Conservation (phyloP, 2,797 vertebrate species). For the Graptemys geographica region DNA sequence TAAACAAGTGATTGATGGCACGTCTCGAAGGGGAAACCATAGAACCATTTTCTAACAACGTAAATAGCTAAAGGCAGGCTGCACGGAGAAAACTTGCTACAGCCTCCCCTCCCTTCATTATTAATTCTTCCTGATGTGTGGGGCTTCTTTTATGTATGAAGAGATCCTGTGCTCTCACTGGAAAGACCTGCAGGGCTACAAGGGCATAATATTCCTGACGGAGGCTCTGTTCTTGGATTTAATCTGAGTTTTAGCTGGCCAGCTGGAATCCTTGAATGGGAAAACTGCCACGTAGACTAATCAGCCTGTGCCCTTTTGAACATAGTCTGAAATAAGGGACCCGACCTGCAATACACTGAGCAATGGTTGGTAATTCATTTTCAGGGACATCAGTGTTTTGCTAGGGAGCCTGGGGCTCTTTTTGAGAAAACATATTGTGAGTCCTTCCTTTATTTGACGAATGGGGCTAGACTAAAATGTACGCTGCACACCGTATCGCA, state of each 20-base stretch:
- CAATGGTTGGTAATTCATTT: background rate
- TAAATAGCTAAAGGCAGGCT: conserved; percentile 25
- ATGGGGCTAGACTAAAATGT: background rate
- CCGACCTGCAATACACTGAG: conserved; percentile 13
- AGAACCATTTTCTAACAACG: conserved; percentile 28
- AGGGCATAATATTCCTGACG: conserved; percentile 57
- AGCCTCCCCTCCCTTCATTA: conserved; percentile 38
- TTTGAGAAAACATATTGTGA: background rate
- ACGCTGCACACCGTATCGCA: background rate
- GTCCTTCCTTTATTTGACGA: background rate
- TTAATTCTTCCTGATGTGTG: conserved; percentile 59
- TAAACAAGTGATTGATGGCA: background rate
- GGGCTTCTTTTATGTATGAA: conserved; percentile 53
- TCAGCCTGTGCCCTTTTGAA: background rate
- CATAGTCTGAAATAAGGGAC: conserved; percentile 38
- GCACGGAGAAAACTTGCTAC: conserved; percentile 49
- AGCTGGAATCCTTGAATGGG: background rate
- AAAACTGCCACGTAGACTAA: background rate
- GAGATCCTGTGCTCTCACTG: conserved; percentile 49
- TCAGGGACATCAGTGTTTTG: background rate
- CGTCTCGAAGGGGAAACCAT: background rate
- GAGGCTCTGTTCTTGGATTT: conserved; percentile 29
- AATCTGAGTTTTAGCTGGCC: conserved; percentile 25
- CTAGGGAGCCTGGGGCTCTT: background rate
- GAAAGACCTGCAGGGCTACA: conserved; percentile 35